Percentiles rank a stretch among this genome's conserved stretches.
Conservation (phyloP, 2,797 vertebrate genomes). For the Corythornis leucogaster region DNA sequence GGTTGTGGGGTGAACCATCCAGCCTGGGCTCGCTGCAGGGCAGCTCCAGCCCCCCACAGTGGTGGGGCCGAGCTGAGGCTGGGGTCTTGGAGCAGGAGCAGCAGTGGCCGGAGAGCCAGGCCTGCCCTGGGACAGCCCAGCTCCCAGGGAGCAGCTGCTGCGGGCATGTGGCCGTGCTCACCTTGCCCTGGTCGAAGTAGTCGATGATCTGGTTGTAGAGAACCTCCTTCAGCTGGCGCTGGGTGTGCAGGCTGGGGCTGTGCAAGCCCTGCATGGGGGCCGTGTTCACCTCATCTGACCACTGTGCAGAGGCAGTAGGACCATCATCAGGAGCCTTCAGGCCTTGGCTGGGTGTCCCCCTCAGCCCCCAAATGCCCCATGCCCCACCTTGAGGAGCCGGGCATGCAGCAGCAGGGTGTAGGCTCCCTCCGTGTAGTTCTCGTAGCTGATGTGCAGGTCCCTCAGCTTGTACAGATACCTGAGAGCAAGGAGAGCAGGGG, state of each 20-base stretch:
- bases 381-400: slow-evolving; percentile 49
- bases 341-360: fast-evolving
- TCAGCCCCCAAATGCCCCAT: fast-evolving
- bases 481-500: fast-evolving
- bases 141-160: fast-evolving
- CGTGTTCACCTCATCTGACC: slow-evolving; percentile 35
- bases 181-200: slow-evolving; percentile 71
- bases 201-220: slow-evolving; percentile 65
- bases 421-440: slow-evolving; percentile 73
- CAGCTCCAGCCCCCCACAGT: background rate
- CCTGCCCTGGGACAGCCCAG: background rate
- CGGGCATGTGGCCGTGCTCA: fast-evolving
- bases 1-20: background rate
- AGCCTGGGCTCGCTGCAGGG: no score
- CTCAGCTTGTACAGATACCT: slow-evolving; percentile 74
- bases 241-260: slow-evolving; percentile 26
- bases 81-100: background rate
- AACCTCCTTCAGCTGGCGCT: slow-evolving; percentile 69
- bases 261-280: background rate
- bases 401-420: slow-evolving; percentile 69
- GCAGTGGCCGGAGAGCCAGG: fast-evolving
- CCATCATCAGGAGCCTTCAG: background rate
- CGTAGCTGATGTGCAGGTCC: slow-evolving; percentile 61
- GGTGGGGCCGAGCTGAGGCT: background rate
- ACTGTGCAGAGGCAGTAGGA: background rate